Conservation (phyloP, 2,888 invertebrate species). For the Bombylius major region DNA sequence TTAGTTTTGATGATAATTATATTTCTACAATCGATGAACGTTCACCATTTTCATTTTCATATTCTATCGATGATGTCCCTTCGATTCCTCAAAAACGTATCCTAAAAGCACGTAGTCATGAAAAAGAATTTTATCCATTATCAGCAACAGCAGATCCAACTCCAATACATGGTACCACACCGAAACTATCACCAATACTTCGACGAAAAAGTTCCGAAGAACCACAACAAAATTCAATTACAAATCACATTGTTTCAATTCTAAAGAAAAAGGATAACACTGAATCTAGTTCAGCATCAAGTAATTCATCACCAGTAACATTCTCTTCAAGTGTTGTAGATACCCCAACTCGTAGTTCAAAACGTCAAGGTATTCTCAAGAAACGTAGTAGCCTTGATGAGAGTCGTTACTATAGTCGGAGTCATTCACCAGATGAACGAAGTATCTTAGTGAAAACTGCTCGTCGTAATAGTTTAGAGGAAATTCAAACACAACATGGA, state of each 20-base stretch:
- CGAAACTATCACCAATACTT: constrained; percentile 25
- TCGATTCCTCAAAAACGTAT: constrained; percentile 13
- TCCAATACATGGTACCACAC: neutral
- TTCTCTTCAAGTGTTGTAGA: constrained; percentile 66
- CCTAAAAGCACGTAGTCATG: constrained; percentile 22
- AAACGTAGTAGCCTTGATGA: constrained; percentile 75
- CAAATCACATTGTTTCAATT: constrained; percentile 47
- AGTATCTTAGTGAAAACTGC: constrained; percentile 34
- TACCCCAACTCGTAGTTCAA: constrained; percentile 44
- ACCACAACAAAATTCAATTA: constrained; percentile 28
- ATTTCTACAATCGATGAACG: neutral
- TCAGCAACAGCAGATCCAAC: constrained; percentile 13
- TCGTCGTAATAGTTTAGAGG: constrained; percentile 35
- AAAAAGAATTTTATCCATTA: constrained; percentile 17
- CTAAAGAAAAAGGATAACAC: constrained; percentile 51
- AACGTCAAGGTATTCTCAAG: constrained; percentile 68
- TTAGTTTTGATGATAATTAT: constrained; percentile 8
- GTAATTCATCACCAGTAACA: constrained; percentile 59
- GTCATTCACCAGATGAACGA: constrained; percentile 36
- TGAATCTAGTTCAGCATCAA: constrained; percentile 38
- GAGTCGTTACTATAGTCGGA: constrained; percentile 32
- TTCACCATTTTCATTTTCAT: neutral
- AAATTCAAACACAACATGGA: constrained; percentile 42
- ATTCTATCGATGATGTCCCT: neutral
- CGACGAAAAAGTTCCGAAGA: constrained; percentile 38